phyloP scores from a whole-genome alignment of 2,113 vertebrate species.

The Ranitomeya imitator region DNA sequence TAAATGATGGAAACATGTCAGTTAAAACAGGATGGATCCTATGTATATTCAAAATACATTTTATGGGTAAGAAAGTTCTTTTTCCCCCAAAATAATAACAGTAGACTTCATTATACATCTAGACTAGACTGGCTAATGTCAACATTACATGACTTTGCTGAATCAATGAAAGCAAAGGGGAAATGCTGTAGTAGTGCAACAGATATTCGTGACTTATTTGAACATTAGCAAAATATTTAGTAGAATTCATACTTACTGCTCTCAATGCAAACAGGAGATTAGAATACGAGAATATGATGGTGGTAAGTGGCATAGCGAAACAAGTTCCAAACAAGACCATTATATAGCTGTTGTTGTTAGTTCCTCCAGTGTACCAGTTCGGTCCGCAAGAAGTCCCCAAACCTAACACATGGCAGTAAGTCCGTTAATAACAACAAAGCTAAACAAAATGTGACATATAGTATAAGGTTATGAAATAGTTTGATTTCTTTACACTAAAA shows the following conservation, averaged over 20 bases:
- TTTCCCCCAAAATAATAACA: too few species aligned
- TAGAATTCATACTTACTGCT: slow-evolving; percentile 60
- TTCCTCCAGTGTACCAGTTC: slow-evolving; percentile 69
- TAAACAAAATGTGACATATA: not conserved
- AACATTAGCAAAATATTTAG: not conserved
- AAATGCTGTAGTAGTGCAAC: not conserved
- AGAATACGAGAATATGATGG: slow-evolving; percentile 72
- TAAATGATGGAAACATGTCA: too few species aligned
- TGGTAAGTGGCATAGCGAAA: slow-evolving; percentile 66
- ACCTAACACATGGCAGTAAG: slow-evolving; percentile 58
- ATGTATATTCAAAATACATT: too few species aligned
- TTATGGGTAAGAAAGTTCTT: too few species aligned
- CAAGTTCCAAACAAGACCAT: slow-evolving; percentile 67
- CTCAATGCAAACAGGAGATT: slow-evolving; percentile 66
- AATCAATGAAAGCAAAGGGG: too few species aligned
- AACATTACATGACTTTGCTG: too few species aligned
- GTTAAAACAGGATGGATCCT: too few species aligned
- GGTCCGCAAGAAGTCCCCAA: slow-evolving; percentile 68
- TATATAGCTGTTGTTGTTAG: slow-evolving; percentile 70
- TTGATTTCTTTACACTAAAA: not conserved
- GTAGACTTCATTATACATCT: too few species aligned
- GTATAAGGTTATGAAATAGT: too few species aligned
- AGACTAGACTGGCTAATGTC: too few species aligned
- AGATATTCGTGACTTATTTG: not conserved
- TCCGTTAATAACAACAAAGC: not conserved